Conservation (phyloP, 2,113 vertebrate species). For the Probosciger aterrimus region DNA sequence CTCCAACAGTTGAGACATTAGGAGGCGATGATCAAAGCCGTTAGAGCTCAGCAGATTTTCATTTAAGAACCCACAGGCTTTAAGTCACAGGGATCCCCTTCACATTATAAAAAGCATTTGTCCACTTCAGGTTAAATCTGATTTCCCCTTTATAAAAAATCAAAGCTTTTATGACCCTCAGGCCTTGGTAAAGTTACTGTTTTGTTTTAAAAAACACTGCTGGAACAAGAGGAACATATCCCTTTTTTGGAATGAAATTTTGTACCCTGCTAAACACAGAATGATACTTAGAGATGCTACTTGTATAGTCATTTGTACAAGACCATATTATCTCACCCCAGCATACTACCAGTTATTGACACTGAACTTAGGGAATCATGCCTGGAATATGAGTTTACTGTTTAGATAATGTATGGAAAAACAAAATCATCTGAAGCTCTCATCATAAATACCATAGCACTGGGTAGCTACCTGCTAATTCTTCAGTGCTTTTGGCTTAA, state of each 20-base stretch:
- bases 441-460: not conserved
- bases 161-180: not conserved
- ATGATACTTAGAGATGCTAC: not conserved
- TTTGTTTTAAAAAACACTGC: not conserved
- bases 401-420: not conserved
- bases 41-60: not conserved
- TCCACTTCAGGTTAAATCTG: not conserved
- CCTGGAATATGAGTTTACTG: not conserved
- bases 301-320: not conserved
- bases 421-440: not conserved
- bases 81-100: not conserved
- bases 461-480: not conserved
- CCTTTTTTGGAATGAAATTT: not conserved
- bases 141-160: not conserved
- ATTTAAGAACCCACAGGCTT: not conserved
- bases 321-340: not conserved
- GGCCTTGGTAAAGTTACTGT: not conserved
- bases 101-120: not conserved
- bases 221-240: not conserved
- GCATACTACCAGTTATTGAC: not conserved
- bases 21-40: not conserved
- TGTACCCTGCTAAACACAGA: not conserved
- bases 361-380: not conserved
- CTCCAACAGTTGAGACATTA: not conserved
- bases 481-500: not conserved